These are phyloP conservation scores for Thalassaphorura encarpata DNA, from an alignment of 1,140 invertebrate species.

Conservation along the genomic window DNA sequence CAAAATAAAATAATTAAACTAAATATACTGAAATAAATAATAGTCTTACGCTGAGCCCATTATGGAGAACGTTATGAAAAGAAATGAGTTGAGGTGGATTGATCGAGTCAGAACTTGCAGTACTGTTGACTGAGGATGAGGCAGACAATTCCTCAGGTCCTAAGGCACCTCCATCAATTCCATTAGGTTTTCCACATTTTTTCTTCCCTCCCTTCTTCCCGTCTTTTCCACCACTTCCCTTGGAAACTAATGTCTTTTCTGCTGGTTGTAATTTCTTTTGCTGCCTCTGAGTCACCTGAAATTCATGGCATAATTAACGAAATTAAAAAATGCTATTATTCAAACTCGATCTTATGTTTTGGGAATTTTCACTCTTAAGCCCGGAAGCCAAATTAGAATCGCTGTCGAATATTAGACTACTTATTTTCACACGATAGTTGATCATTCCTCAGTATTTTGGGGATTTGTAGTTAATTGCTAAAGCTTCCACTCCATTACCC, in stretches of 20 bases:
- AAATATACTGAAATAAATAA: too few relatives aligned
- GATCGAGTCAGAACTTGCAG: neutral
- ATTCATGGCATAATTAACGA: neutral
- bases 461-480: too few relatives aligned
- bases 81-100: conserved; percentile 2
- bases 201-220: conserved; percentile 37
- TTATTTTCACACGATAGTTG: neutral
- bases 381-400: neutral
- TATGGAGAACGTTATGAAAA: conserved; percentile 27
- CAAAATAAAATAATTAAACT: neutral
- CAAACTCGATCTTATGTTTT: too few relatives aligned
- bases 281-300: conserved; percentile 26
- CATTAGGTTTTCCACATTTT: conserved; percentile 30
- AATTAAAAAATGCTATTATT: neutral
- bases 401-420: neutral
- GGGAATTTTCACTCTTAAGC: too few relatives aligned
- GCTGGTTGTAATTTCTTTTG: conserved; percentile 37
- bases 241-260: conserved; percentile 20
- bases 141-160: conserved; percentile 24
- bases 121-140: conserved; percentile 28
- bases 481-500: too few relatives aligned
- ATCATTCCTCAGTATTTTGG: too few relatives aligned
- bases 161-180: conserved; percentile 11
- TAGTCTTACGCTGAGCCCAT: neutral
- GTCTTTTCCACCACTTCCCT: conserved; percentile 3